Evolutionary conservation across 2,888 invertebrate species (phyloP).

Genomic region (Drosophila lutescens): DNA sequence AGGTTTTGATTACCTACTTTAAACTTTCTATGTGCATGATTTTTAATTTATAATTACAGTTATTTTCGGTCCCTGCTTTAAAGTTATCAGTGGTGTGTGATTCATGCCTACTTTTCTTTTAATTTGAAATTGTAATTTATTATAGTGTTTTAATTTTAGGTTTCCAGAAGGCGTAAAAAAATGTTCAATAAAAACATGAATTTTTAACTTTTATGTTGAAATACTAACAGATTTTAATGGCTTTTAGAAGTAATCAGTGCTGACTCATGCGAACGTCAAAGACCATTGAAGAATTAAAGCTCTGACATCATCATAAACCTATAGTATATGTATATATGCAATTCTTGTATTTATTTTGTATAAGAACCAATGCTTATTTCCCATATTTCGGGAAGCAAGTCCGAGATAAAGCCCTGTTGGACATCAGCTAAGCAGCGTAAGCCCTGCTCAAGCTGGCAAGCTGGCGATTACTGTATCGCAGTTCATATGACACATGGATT

Average conservation of each 20-base stretch:
- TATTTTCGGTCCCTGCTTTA: too few species aligned
- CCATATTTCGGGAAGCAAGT: not conserved
- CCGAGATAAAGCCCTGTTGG: conserved; percentile 1
- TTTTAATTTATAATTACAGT: too few species aligned
- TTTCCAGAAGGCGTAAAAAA: too few species aligned
- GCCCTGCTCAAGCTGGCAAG: conserved; percentile 14
- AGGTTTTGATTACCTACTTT: not conserved
- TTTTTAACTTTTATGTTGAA: not conserved
- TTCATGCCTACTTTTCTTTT: too few species aligned
- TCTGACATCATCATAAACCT: too few species aligned
- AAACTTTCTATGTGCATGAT: too few species aligned
- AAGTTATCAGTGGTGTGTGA: not conserved
- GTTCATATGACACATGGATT: conserved; percentile 26
- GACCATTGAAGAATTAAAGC: too few species aligned
- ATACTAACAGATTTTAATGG: not conserved
- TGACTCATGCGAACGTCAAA: not conserved
- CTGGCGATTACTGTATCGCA: conserved; percentile 18
- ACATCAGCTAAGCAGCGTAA: conserved; percentile 16
- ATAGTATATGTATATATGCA: too few species aligned
- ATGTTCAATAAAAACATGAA: not conserved
- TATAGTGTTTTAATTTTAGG: too few species aligned
- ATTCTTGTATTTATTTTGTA: not conserved
- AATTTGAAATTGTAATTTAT: too few species aligned
- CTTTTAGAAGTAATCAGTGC: not conserved
- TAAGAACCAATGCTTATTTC: not conserved